Percentiles rank a stretch among this genome's conserved stretches.
These are phyloP conservation scores for Drosophila leontia DNA, from an alignment of 1,140 invertebrate genomes.

Conservation along the genomic window DNA sequence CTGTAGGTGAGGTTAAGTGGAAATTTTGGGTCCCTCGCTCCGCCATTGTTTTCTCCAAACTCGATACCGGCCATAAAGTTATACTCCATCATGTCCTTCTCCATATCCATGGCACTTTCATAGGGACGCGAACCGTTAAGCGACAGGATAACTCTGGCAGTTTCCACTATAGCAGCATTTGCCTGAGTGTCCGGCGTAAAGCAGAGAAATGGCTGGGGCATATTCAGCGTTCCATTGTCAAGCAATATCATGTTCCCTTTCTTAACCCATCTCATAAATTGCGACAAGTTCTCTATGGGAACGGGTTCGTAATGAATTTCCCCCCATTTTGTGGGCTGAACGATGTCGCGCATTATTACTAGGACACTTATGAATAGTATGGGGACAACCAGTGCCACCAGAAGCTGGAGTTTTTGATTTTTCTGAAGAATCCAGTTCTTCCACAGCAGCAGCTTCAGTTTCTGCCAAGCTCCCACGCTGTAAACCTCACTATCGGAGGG, in stretches of 20 bases:
- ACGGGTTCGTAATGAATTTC: neutral
- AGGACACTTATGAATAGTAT: constrained; percentile 23
- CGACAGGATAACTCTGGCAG: neutral
- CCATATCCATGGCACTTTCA: constrained; percentile 13
- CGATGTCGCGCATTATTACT: constrained; percentile 12
- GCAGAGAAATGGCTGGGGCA: constrained; percentile 32
- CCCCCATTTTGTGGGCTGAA: neutral
- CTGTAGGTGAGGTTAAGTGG: constrained; percentile 24
- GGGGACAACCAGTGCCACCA: constrained; percentile 2
- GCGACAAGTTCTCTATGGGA: constrained; percentile 1
- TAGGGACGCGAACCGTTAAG: constrained; percentile 29
- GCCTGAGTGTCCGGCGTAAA: constrained; percentile 26
- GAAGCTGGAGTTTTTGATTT: constrained; percentile 36
- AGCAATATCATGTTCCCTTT: constrained; percentile 30
- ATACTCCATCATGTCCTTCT: constrained; percentile 26
- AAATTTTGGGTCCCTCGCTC: neutral
- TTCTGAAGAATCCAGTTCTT: constrained; percentile 50
- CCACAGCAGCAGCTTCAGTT: constrained; percentile 42
- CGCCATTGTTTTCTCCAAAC: neutral
- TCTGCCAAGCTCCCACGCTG: constrained; percentile 27
- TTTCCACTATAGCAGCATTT: neutral
- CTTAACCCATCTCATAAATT: neutral
- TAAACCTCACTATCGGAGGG: neutral
- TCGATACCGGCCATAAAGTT: constrained; percentile 40
- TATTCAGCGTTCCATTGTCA: constrained; percentile 36